These are phyloP conservation scores for Artemisiospiza belli DNA, from an alignment of 2,113 vertebrate species.

Conservation along the genomic window DNA sequence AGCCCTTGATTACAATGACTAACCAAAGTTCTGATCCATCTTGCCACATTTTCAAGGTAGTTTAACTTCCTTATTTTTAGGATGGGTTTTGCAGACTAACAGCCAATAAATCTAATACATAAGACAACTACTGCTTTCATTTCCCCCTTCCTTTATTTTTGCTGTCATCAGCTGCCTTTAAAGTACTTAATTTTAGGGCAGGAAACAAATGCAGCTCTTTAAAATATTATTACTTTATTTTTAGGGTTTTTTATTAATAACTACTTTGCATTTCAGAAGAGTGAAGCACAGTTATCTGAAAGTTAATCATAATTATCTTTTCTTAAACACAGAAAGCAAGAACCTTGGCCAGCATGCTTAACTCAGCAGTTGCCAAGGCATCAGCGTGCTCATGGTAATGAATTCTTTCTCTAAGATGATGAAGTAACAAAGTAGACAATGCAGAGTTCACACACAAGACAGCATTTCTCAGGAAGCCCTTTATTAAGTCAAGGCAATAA, in stretches of 20 bases:
- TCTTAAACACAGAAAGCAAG: background rate
- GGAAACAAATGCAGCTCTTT: background rate
- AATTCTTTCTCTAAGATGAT: conserved; percentile 15
- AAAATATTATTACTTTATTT: background rate
- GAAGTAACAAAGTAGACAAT: background rate
- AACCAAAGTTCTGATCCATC: background rate
- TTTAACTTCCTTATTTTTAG: background rate
- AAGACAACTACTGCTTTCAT: background rate
- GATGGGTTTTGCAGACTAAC: background rate
- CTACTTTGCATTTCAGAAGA: background rate
- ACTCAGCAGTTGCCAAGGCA: background rate
- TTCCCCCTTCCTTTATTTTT: background rate
- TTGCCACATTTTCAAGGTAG: background rate
- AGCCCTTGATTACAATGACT: background rate
- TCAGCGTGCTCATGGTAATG: background rate
- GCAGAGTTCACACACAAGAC: conserved; percentile 53
- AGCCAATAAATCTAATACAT: background rate
- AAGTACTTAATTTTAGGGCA: background rate
- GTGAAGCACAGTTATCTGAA: background rate
- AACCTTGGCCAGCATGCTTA: background rate
- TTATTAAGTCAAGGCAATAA: conserved; percentile 73
- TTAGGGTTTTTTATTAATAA: background rate
- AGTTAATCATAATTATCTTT: background rate
- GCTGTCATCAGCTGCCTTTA: background rate
- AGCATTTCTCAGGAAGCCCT: conserved; percentile 75